phyloP scores from a whole-genome alignment of 2,797 vertebrate species.

The Ptychadena robeensis region DNA sequence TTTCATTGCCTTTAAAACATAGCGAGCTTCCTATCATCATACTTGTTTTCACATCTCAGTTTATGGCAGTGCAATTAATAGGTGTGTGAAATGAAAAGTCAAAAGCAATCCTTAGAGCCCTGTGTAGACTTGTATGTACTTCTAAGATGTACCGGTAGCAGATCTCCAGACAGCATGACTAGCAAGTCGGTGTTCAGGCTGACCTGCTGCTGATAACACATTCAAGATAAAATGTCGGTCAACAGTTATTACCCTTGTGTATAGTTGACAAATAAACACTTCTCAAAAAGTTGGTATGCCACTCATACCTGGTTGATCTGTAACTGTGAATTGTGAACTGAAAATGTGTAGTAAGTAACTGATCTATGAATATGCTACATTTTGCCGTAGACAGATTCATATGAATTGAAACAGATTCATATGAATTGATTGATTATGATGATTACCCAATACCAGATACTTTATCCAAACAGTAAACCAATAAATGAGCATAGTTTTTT shows the following conservation, averaged over 20 bases:
- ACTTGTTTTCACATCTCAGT: constrained; percentile 19
- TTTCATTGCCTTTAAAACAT: not conserved
- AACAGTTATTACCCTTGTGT: constrained; percentile 6
- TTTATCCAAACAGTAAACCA: no score
- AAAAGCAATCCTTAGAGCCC: constrained; percentile 2
- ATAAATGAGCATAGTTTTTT: no score
- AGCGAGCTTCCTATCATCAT: not conserved
- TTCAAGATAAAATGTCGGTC: constrained; percentile 7
- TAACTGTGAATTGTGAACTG: not conserved
- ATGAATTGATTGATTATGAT: no score
- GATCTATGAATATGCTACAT: no score
- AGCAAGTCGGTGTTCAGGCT: not conserved
- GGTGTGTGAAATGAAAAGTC: constrained; percentile 30
- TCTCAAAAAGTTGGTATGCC: not conserved
- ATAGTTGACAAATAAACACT: not conserved
- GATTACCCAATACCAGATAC: no score
- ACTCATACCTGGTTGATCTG: not conserved
- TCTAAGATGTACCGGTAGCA: constrained; percentile 7
- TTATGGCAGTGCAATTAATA: constrained; percentile 41
- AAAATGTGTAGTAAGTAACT: not conserved
- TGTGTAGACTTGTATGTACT: constrained; percentile 3
- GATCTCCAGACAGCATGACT: constrained; percentile 2
- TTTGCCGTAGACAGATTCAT: not conserved
- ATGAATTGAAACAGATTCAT: no score
- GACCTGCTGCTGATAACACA: constrained; percentile 22